Base-by-base conservation (phyloP, 1,140 invertebrate genomes). In the Spodoptera litura region DNA sequence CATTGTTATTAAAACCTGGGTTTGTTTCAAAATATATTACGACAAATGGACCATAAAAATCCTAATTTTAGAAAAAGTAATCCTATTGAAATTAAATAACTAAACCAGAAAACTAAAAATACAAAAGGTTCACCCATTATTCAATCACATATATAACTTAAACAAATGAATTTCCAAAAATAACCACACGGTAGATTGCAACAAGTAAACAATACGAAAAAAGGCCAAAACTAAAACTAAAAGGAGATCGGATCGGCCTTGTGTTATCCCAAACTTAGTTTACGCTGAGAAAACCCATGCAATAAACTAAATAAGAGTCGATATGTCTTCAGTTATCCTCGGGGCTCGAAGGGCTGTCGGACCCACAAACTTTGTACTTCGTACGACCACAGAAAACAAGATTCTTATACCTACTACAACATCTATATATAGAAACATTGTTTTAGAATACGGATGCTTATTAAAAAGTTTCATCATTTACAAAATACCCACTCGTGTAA, bases 291-390 rank as follows among this genome's bases (percentile, higher is more conserved):
- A 71, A 71, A 71, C 68, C 68, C 68, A 71, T 71, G 52, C 68
- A 71, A 71, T 71, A 71, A 71, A 71, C 51, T 71, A 71, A 71
- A 71, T 71, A 71, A 71, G 68, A 55, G 68, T 71, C 68, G 52
- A 71, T 71, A 71, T 71, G 68, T 71, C 68, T 71, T 71, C 55
- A 71, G 68, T 71, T 71, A 71, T 71, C 68, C 68, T 51, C 49
- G 64, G 68, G 55, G 25, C 68, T 71, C 20, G 64, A 31, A 66
- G 44, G 64, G 31, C 44, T 13, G 64, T 25, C 38, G 8, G 51
- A 51, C 52, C 52, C 68, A 55, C 52, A 56, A 71, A 71, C 68
- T 71, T 71, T 71, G 56, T 71, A 56, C 68, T 71, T 9, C 10
- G 68, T 56, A 71, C 68, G 66, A 55, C 68, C 52, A 27, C 52